Percentiles rank a stretch among this genome's conserved stretches.
These are phyloP conservation scores for Poeciliopsis gracilis DNA, from an alignment of 2,797 vertebrate genomes.

Conservation along the genomic window DNA sequence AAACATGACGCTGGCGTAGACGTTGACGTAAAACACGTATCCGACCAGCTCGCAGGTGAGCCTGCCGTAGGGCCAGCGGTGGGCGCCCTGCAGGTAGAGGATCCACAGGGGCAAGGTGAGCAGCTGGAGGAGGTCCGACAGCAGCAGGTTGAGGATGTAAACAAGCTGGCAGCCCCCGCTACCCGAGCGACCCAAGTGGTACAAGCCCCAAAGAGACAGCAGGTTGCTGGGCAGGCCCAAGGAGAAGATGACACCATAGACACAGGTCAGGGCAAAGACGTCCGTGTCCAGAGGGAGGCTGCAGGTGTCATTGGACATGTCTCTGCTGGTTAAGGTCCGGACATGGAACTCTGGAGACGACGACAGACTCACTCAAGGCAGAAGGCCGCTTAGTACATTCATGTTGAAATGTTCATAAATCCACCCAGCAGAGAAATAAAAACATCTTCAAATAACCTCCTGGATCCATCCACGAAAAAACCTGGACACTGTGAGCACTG, in stretches of 20 bases:
- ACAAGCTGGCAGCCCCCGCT: constrained; percentile 80
- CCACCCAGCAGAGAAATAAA: constrained; percentile 2
- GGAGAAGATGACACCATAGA: constrained; percentile 82
- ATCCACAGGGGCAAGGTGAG: constrained; percentile 85
- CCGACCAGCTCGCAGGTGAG: constrained; percentile 81
- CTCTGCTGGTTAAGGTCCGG: constrained; percentile 35
- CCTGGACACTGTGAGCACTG: constrained; percentile 21
- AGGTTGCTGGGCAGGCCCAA: constrained; percentile 84
- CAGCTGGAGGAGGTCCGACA: constrained; percentile 83
- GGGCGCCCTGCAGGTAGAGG: constrained; percentile 75
- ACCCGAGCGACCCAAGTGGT: constrained; percentile 78
- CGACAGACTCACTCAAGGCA: constrained; percentile 21
- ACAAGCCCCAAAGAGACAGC: constrained; percentile 83
- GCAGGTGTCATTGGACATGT: constrained; percentile 80
- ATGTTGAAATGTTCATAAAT: constrained; percentile 30
- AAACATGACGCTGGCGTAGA: constrained; percentile 83
- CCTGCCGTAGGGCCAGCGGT: constrained; percentile 75
- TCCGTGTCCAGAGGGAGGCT: constrained; percentile 79
- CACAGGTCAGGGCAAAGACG: constrained; percentile 77
- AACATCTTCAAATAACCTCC: constrained; percentile 29
- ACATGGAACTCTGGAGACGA: constrained; percentile 29
- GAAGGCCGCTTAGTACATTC: constrained; percentile 9
- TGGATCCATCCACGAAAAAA: constrained; percentile 39
- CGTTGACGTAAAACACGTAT: constrained; percentile 82
- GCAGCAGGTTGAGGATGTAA: constrained; percentile 82